Base-by-base conservation (phyloP, 2,113 vertebrate genomes). In the Heterochromis multidens region DNA sequence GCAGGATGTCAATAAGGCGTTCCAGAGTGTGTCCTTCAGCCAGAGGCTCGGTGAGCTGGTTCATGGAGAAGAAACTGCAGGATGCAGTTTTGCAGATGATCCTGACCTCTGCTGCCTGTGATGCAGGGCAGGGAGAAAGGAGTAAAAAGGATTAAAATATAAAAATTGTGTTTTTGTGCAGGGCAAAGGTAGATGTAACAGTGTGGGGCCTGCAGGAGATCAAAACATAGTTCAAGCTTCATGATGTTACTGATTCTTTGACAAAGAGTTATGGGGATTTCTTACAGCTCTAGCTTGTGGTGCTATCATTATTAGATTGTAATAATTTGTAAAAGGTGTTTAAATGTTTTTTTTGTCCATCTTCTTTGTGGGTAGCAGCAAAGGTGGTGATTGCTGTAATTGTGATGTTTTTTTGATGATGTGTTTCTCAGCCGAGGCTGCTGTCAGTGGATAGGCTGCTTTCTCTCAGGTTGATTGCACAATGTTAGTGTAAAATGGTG, bases 241-340 rank as follows among this genome's bases (percentile, higher is more conserved):
- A 0, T 52, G 70, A 54, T 52, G 0, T n/a, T 54, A 74, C n/a
- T 33, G 43, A 52, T 52, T 52, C 19, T 31, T 74, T 31, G 0
- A 74, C 43, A 52, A 17, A 3, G 27, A 29, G 67, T 43, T 52
- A 14, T 74, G 46, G 11, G 70, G 25, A 21, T 72, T 72, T 72
- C 67, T 72, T 72, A 49, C 9, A 72, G 9, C 23, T 29, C 2
- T 49, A 17, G 40, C 0, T 72, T 49, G 40, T 49, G 40, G 65
- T 0, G 40, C 29, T 72, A 12, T 29, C 5, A 49, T 29, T 49
- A 72, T 72, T 49, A 74, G 25, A 52, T 21, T 52, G 67, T 52
- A 52, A 31, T 21, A 0, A 31, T 49, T 72, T 46, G 40, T 70
- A 46, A 37, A 70, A 70, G 23, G 23, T 0, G 65, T 10, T 70